Conservation (phyloP, 1,140 invertebrate species). For the Trichomalopsis sarcophagae region DNA sequence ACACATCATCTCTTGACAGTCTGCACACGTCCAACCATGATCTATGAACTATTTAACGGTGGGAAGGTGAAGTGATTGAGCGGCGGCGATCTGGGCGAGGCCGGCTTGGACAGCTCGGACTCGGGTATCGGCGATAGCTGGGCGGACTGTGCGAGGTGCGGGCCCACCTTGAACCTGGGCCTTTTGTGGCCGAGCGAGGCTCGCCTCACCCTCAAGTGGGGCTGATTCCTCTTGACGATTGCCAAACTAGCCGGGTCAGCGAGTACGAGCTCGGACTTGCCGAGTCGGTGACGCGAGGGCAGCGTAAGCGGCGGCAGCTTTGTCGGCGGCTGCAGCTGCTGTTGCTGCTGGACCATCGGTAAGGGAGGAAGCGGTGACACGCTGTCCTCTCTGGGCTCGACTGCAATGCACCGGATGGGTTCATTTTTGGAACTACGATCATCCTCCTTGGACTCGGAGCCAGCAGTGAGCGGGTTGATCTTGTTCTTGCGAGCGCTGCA, state of each 20-base stretch:
- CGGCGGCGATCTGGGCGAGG: constrained; percentile 77
- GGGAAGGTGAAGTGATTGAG: constrained; percentile 65
- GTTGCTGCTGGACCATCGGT: neutral
- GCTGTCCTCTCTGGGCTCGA: constrained; percentile 10
- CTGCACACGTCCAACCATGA: neutral
- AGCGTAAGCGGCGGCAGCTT: constrained; percentile 73
- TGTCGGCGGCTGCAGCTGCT: constrained; percentile 49
- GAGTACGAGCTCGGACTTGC: constrained; percentile 62
- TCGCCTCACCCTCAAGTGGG: constrained; percentile 62
- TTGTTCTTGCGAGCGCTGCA: constrained; percentile 58
- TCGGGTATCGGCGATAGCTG: constrained; percentile 83
- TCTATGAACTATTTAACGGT: constrained; percentile 54
- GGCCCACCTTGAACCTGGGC: constrained; percentile 68
- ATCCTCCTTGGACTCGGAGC: constrained; percentile 55
- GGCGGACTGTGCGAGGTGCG: constrained; percentile 73
- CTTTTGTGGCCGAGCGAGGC: constrained; percentile 62
- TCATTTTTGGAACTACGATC: neutral
- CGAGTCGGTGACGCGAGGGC: constrained; percentile 72
- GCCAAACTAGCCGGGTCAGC: constrained; percentile 48
- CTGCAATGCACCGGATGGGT: constrained; percentile 49
- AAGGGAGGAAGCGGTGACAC: neutral
- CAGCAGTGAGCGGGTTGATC: constrained; percentile 57
- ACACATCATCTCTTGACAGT: neutral
- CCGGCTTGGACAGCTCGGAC: constrained; percentile 83
- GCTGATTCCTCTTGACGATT: constrained; percentile 59